phyloP scores from a whole-genome alignment of 2,888 invertebrate species.

The Pecten maximus region DNA sequence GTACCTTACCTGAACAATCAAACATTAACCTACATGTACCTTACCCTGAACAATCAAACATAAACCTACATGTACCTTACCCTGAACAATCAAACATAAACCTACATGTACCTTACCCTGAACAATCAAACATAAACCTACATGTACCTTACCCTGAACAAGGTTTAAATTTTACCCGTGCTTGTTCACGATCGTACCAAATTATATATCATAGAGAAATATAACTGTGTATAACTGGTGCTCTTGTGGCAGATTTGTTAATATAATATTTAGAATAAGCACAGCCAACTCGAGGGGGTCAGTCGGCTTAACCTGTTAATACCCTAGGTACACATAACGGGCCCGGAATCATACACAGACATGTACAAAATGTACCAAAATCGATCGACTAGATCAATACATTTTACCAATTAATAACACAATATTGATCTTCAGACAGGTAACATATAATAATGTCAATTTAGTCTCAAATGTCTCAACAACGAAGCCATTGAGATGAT shows the following conservation, averaged over 20 bases:
- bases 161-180: too few species aligned
- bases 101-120: too few species aligned
- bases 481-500: neutral
- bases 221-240: neutral
- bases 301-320: conserved; percentile 8
- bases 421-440: conserved; percentile 11
- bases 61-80: too few species aligned
- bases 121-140: too few species aligned
- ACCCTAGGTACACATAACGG: neutral
- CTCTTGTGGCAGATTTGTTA: neutral
- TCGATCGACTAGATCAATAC: neutral
- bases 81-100: too few species aligned
- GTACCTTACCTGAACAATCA: too few species aligned
- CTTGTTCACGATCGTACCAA: neutral
- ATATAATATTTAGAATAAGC: neutral
- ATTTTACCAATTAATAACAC: conserved; percentile 20
- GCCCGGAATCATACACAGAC: neutral
- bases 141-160: too few species aligned
- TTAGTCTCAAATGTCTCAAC: neutral
- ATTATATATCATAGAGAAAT: neutral
- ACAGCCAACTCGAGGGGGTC: neutral
- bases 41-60: too few species aligned
- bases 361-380: neutral
- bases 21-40: too few species aligned
- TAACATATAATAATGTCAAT: neutral